Evolutionary conservation across 2,888 invertebrate genomes (phyloP), one percentile per base, ranked within the genome.

Genomic region (Cheilosia grossa): DNA sequence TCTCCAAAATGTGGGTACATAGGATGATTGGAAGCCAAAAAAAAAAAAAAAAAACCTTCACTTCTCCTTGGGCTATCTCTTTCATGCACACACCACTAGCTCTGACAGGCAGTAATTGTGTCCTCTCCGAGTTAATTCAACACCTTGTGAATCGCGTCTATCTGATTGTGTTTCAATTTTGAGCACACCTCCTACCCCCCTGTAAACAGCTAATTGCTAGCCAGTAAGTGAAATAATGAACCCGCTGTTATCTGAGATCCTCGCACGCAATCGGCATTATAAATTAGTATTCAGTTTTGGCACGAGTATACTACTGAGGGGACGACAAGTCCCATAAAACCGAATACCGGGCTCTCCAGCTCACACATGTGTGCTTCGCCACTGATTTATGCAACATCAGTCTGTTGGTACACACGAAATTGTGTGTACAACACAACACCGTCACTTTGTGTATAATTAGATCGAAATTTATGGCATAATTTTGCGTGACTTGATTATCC

Each of bases 391-490:
- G 66, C 42, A 59, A 59, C 73, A 73, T 80, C 79, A 72, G 72
- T 79, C 79, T 81, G 80, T 49, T 69, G 74, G 56, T 27, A 49
- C 27, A 81, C 74, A 59, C 42, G 64, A 58, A 64, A 37, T 13
- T 37, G 13, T 37, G 9, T 24, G 17, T 47, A 56, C 30, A 40
- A 13, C 40, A 72, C 78, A 37, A n/a, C n/a, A 53, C 49, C 42
- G 17, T 10, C 42, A 42, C 53, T 70, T 70, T 47, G 56, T 74
- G 61, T 72, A 49, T 72, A 77, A 82, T 82, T 82, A 77, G 66
- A 66, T 49, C 72, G 30, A 81, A 77, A 72, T 82, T 72, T 82
- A 77, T 82, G 77, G 82, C 82, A 82, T 82, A 61, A 75, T 70
- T 75, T 77, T 67, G 59, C 77, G 67, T 77, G 77, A 77, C 77